Conservation (phyloP, 1,140 invertebrate genomes). For the Drosophila tani region DNA sequence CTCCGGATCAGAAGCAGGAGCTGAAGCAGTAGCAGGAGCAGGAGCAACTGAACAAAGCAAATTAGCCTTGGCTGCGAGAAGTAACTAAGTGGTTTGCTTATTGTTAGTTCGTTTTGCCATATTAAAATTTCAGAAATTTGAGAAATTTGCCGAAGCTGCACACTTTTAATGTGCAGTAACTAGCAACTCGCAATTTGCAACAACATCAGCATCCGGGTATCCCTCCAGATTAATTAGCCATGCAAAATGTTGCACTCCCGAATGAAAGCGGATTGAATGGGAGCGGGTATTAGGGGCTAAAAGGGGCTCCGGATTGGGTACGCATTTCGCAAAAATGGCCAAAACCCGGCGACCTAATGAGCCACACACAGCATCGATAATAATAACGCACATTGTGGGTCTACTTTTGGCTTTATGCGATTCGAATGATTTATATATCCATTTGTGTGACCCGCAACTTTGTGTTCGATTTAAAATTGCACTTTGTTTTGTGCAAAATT, state of each 20-base stretch:
- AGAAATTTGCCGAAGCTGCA: conserved; percentile 44
- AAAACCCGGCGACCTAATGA: conserved; percentile 42
- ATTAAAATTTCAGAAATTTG: conserved; percentile 74
- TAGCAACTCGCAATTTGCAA: conserved; percentile 2
- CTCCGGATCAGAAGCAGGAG: conserved; percentile 1
- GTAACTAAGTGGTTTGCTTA: conserved; percentile 79
- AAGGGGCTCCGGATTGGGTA: not conserved
- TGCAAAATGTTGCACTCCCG: conserved; percentile 61
- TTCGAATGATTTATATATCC: conserved; percentile 38
- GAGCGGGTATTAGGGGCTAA: not conserved
- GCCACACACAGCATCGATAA: conserved; percentile 31
- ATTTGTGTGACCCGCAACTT: conserved; percentile 11
- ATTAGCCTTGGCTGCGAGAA: conserved; percentile 71
- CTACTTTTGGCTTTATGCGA: conserved; percentile 16
- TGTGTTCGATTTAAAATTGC: conserved; percentile 4
- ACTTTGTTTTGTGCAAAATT: not conserved
- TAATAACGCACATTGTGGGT: conserved; percentile 40
- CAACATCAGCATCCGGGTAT: conserved; percentile 7
- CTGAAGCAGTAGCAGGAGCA: not conserved
- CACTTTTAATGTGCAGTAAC: conserved; percentile 53
- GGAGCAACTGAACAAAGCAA: conserved; percentile 57
- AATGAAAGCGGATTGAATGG: conserved; percentile 24
- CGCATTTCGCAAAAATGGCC: conserved; percentile 20
- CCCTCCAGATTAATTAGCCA: conserved; percentile 73
- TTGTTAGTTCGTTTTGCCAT: conserved; percentile 69